Base-by-base conservation (phyloP, 2,113 vertebrate genomes). In the Mormyrus lacerda region DNA sequence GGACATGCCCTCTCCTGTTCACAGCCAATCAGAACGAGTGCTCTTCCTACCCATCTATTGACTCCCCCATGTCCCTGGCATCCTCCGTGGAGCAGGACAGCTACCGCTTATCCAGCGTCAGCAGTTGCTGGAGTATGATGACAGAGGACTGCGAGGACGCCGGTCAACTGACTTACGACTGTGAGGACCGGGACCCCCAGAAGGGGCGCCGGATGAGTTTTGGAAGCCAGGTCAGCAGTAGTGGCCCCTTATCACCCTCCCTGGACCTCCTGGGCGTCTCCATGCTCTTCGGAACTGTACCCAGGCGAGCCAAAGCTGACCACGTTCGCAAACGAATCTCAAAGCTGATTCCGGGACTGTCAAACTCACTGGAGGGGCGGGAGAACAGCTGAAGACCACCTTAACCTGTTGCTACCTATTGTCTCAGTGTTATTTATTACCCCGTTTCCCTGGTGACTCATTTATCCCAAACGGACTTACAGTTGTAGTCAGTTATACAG, bases 301-400 rank as follows among this genome's bases (percentile, higher is more conserved):
- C 98, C 0, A 94, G 98, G 39, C 98, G 97, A 89, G 91, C 89
- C 89, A 95, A 88, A 89, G 90, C 89, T 89, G 95, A 87, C 79
- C 98, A 96, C 0, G 94, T 98, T 1, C 94, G 97, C 5, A 98
- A 96, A 91, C 96, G 97, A 0, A 95, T 99, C 11, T 19, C 97
- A 50, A 99, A 95, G 90, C 96, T 98, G 92, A 95, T 99, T 10
- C 98, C 98, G 2, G 97, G 97, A 91, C 96, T 99, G 48, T 97
- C 97, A 50, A 93, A 96, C 48, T 96, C 98, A 0, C 95, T 98
- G 15, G 97, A 99, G 88, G 98, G 98, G 92, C 97, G 98, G 35
- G 97, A 99, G 92, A 97, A 98, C 39, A 94, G 92, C 1, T 90
- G 76, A 93, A 19, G 27, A 76, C 27, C 7, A 27, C 65, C 27